Evolutionary conservation across 2,797 vertebrate genomes (phyloP).

Genomic region (Clarias laeviceps): DNA sequence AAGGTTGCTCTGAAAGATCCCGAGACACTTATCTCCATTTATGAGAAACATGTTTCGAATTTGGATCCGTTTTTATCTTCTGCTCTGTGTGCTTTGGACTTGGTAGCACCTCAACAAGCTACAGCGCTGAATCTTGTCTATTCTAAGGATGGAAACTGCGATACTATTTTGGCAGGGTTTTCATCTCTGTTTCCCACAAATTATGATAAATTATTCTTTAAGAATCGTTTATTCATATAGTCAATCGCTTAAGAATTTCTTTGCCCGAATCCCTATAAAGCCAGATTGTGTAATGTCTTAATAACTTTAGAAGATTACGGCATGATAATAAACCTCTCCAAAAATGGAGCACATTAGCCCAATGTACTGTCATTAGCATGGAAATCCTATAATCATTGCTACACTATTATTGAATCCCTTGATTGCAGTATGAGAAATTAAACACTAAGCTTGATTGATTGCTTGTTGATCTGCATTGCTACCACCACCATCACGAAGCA

Average conservation of each 20-base stretch:
- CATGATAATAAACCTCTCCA: constrained; percentile 23
- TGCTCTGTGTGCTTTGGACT: constrained; percentile 60
- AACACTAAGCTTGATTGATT: constrained; percentile 68
- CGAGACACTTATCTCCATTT: constrained; percentile 21
- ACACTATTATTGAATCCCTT: constrained; percentile 1
- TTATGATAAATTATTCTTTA: constrained; percentile 51
- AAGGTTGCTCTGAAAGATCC: constrained; percentile 8
- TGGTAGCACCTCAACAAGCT: constrained; percentile 48
- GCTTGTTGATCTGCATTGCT: constrained; percentile 68
- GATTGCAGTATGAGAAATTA: constrained; percentile 54
- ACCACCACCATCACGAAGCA: constrained; percentile 53
- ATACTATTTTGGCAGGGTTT: constrained; percentile 30
- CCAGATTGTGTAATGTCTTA: constrained; percentile 18
- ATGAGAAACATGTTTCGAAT: background rate
- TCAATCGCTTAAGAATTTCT: constrained; percentile 22
- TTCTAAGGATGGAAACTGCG: constrained; percentile 11
- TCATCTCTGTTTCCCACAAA: constrained; percentile 17
- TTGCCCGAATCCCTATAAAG: constrained; percentile 33
- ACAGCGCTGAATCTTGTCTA: constrained; percentile 28
- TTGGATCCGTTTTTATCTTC: constrained; percentile 42
- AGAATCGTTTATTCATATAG: constrained; percentile 61
- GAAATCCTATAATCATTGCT: constrained; percentile 20
- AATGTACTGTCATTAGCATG: background rate
- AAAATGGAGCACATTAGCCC: constrained; percentile 5
- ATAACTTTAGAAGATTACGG: constrained; percentile 10